Conservation (phyloP, 2,888 invertebrate species). For the Lysandra coridon region DNA sequence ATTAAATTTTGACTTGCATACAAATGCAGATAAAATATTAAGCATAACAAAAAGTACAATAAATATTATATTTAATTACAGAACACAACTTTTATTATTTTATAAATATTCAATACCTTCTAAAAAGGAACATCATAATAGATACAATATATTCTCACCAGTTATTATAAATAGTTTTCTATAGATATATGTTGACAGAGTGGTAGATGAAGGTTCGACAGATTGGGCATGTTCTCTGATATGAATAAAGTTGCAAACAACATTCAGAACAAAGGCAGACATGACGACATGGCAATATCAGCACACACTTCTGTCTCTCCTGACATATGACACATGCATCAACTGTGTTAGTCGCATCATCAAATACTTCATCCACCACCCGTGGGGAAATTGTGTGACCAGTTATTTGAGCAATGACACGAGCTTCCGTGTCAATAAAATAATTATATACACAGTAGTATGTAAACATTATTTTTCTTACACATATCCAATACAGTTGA, state of each 20-base stretch:
- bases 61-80: background rate
- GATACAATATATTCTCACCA: background rate
- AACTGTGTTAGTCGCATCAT: conserved; percentile 50
- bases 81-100: background rate
- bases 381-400: conserved; percentile 52
- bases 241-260: conserved; percentile 68
- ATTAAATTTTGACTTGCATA: background rate
- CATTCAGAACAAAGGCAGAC: conserved; percentile 79
- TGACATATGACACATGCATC: conserved; percentile 80
- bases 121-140: background rate
- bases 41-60: background rate
- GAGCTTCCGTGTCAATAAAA: conserved; percentile 64
- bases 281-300: conserved; percentile 79
- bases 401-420: conserved; percentile 60
- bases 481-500: conserved; percentile 59
- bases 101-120: background rate
- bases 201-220: conserved; percentile 78
- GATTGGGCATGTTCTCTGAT: conserved; percentile 76
- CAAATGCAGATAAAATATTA: background rate
- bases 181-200: conserved; percentile 79
- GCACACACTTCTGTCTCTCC: conserved; percentile 77
- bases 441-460: conserved; percentile 67
- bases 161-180: conserved; percentile 33
- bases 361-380: conserved; percentile 47
- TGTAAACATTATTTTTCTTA: conserved; percentile 62